Base-by-base conservation (phyloP, 2,797 vertebrate genomes). In the Brotula barbata region DNA sequence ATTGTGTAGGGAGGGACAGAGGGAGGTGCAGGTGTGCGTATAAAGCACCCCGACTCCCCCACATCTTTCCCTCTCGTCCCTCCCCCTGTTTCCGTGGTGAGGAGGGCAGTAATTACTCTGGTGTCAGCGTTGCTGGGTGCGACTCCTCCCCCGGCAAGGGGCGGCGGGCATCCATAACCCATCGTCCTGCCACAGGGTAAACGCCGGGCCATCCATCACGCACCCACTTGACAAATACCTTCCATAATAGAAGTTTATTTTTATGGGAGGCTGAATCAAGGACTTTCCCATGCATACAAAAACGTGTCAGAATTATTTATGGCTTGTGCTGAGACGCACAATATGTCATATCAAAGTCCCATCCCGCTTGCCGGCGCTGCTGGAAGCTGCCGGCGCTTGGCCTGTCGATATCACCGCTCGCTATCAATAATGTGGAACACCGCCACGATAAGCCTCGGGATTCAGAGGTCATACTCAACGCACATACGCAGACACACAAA, bases 221-320 rank as follows among this genome's bases (percentile, higher is more conserved):
- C 89, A 91, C 92, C 94, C 94, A 94, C 94, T 96, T 97, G 96
- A 98, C 95, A 98, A 97, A 97, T 96, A 96, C 95, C 94, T 96
- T 96, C 95, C 95, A 97, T 98, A 97, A 97, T 97, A 96, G 95
- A 96, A 97, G 95, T 98, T 98, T 98, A 96, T 97, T 98, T 97
- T 96, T 98, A 97, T 95, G 95, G 96, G 95, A 96, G 95, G 94
- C 95, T 95, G 96, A 96, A 98, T 96, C 95, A 97, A 97, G 95
- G 95, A 96, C 95, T 97, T 98, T 95, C 94, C 96, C 96, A 98
- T 98, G 95, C 96, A 97, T 98, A 96, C 94, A 96, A 96, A 96
- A 97, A 95, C 94, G 94, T 96, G 96, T 96, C 95, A 96, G 92
- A 96, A 95, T 97, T 98, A 98, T 98, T 97, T 98, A 97, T 96